Conservation (phyloP, 2,113 vertebrate species). For the Dendrocopos noguchii region DNA sequence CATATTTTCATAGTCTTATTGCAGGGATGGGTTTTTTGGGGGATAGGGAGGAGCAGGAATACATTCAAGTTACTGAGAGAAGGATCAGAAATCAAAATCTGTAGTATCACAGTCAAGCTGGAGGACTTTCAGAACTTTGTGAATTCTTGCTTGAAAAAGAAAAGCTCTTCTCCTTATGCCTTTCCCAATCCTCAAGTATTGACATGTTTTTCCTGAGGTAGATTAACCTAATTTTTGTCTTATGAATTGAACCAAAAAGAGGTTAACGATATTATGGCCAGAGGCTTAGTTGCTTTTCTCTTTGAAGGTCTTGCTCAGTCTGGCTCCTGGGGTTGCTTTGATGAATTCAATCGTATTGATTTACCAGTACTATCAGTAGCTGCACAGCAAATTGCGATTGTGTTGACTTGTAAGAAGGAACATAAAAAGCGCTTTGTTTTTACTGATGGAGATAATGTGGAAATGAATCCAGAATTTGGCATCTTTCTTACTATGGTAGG, state of each 20-base stretch:
- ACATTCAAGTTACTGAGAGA: not conserved
- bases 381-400: constrained; percentile 94
- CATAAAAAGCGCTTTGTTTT: constrained; percentile 89
- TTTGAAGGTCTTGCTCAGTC: constrained; percentile 93
- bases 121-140: not conserved
- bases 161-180: not conserved
- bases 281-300: not conserved
- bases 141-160: not conserved
- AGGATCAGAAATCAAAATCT: not conserved
- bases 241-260: not conserved
- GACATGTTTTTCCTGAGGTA: not conserved
- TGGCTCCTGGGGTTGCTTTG: constrained; percentile 98
- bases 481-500: constrained; percentile 97
- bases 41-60: not conserved
- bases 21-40: not conserved
- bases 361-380: constrained; percentile 95
- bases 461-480: constrained; percentile 96
- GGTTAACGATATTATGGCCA: not conserved
- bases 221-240: not conserved
- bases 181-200: not conserved
- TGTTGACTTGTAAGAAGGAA: constrained; percentile 95
- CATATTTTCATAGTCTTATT: not conserved
- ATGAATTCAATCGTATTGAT: constrained; percentile 97
- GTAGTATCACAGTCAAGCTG: not conserved
- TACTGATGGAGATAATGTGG: constrained; percentile 92